phyloP scores from a whole-genome alignment of 2,113 vertebrate species.

The Nothocercus nigrocapillus region DNA sequence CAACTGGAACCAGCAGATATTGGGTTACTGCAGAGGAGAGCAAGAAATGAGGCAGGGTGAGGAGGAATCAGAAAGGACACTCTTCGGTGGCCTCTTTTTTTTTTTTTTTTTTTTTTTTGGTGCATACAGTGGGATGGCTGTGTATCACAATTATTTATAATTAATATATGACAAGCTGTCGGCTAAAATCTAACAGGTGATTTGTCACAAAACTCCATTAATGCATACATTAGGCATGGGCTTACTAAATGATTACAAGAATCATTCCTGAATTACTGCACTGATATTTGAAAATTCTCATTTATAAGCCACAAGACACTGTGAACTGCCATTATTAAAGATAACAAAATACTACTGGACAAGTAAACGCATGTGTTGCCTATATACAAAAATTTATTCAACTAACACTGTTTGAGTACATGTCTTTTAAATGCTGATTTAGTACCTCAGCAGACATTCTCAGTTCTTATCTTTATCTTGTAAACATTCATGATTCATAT shows the following conservation, averaged over 20 bases:
- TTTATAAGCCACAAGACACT: neutral
- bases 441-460: conserved; percentile 9
- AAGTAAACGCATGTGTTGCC: neutral
- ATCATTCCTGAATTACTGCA: neutral
- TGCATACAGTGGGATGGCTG: neutral
- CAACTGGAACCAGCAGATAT: conserved; percentile 46
- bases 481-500: conserved; percentile 18
- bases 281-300: conserved; percentile 25
- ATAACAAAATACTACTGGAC: neutral
- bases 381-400: conserved; percentile 23
- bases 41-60: neutral
- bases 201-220: conserved; percentile 73
- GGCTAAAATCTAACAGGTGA: conserved; percentile 74
- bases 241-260: conserved; percentile 46
- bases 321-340: conserved; percentile 1
- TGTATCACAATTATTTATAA: conserved; percentile 76
- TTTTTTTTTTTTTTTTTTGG: neutral
- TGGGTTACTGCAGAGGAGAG: conserved; percentile 24
- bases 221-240: conserved; percentile 45
- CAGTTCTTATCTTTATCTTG: conserved; percentile 31
- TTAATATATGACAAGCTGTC: conserved; percentile 72
- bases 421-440: conserved; percentile 26
- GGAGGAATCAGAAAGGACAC: conserved; percentile 31
- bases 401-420: neutral
- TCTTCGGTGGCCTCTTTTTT: conserved; percentile 34